Conservation (phyloP, 2,888 invertebrate genomes). For the Heteromyza rotundicornis region DNA sequence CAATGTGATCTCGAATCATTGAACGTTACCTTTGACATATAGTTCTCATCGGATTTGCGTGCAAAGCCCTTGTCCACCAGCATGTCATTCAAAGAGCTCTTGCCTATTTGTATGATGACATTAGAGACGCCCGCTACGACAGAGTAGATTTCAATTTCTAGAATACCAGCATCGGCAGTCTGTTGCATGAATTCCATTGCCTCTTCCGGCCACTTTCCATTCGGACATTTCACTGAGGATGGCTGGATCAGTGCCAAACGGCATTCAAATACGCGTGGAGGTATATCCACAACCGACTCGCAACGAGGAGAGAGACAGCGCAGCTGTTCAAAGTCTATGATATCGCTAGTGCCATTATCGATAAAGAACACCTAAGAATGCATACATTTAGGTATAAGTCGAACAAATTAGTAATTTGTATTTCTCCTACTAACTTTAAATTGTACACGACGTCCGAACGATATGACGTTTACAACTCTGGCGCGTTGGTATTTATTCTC, state of each 20-base stretch:
- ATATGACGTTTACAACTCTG: constrained; percentile 62
- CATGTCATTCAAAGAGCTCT: constrained; percentile 68
- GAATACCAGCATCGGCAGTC: constrained; percentile 51
- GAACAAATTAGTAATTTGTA: constrained; percentile 61
- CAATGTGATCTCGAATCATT: too few relatives aligned
- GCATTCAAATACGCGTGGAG: constrained; percentile 76
- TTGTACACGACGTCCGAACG: constrained; percentile 37
- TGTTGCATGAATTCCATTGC: constrained; percentile 65
- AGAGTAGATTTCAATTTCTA: constrained; percentile 67
- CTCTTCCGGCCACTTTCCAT: constrained; percentile 69
- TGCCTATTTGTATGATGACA: constrained; percentile 67
- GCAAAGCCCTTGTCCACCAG: constrained; percentile 72
- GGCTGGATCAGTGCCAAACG: constrained; percentile 75
- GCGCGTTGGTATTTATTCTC: constrained; percentile 66
- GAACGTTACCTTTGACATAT: constrained; percentile 72
- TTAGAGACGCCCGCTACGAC: constrained; percentile 77
- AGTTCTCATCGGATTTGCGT: constrained; percentile 75
- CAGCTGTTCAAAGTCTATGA: constrained; percentile 63
- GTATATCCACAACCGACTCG: constrained; percentile 48
- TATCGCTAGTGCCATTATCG: constrained; percentile 75
- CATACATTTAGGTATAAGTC: neutral
- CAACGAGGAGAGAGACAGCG: constrained; percentile 55
- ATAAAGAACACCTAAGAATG: constrained; percentile 79
- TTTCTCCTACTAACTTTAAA: constrained; percentile 39
- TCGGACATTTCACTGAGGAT: constrained; percentile 66